Conservation (phyloP, 2,113 vertebrate genomes). For the Scomber japonicus region DNA sequence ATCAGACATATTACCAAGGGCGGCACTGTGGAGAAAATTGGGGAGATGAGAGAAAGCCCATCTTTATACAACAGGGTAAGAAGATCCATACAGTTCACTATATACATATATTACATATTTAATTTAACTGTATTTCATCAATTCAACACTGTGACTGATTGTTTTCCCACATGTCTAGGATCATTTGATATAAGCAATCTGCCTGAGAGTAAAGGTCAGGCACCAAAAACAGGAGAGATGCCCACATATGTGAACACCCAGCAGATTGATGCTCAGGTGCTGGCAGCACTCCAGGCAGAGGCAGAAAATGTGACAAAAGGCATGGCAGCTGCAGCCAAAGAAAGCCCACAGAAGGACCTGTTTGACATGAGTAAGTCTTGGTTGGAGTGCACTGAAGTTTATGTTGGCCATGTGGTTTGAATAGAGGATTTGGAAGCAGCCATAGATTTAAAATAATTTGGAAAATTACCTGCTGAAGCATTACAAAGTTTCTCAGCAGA, state of each 20-base stretch:
- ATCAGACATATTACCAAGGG: conserved; percentile 96
- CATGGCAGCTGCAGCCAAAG: conserved; percentile 80
- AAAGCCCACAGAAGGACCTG: conserved; percentile 92
- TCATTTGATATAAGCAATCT: conserved; percentile 88
- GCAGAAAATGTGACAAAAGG: conserved; percentile 79
- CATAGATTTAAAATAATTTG: not conserved
- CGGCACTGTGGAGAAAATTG: conserved; percentile 87
- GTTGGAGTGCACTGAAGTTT: not conserved
- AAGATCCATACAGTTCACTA: not conserved
- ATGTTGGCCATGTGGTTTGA: not conserved
- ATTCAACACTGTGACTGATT: not conserved
- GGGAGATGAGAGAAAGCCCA: conserved; percentile 86
- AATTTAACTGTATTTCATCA: not conserved
- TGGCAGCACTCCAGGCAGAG: conserved; percentile 85
- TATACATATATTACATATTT: not conserved
- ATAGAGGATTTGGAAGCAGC: not conserved
- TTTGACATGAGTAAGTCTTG: conserved; percentile 97
- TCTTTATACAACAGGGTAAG: conserved; percentile 89
- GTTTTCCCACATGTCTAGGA: conserved; percentile 77
- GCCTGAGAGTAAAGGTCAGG: conserved; percentile 85
- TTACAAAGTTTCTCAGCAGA: not conserved
- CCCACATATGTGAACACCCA: conserved; percentile 94
- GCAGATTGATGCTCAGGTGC: conserved; percentile 87
- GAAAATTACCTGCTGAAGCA: not conserved
- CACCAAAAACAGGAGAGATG: conserved; percentile 77